Evolutionary conservation across 2,888 invertebrate species (phyloP).

Genomic region (Seira musarum): DNA sequence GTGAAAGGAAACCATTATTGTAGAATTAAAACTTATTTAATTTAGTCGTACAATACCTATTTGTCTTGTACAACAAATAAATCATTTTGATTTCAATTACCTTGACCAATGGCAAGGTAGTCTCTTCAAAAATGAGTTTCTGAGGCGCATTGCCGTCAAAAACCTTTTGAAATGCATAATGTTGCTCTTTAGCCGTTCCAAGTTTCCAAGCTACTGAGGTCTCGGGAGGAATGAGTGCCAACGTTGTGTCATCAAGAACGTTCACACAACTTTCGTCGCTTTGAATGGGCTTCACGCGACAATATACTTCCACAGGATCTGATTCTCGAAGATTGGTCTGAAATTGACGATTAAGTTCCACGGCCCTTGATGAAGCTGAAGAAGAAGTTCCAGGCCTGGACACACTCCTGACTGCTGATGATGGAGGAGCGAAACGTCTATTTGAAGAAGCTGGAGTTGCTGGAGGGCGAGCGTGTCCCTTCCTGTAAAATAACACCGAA

Average conservation of each 20-base stretch:
- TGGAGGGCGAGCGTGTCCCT: background rate
- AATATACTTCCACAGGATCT: slow-evolving; percentile 91
- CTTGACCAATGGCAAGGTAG: slow-evolving; percentile 89
- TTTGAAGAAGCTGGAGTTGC: slow-evolving; percentile 38
- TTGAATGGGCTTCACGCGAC: slow-evolving; percentile 86
- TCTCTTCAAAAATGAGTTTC: slow-evolving; percentile 86
- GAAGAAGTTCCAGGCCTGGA: slow-evolving; percentile 24
- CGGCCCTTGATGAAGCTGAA: slow-evolving; percentile 11
- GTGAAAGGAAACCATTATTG: background rate
- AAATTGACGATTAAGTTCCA: slow-evolving; percentile 27
- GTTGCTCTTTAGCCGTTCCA: slow-evolving; percentile 83
- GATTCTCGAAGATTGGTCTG: slow-evolving; percentile 70
- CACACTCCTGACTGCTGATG: slow-evolving; percentile 34
- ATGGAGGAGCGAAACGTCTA: slow-evolving; percentile 27
- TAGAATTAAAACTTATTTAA: background rate
- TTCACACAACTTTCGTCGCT: slow-evolving; percentile 71
- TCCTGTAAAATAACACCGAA: slow-evolving; percentile 18
- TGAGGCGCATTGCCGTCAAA: slow-evolving; percentile 87
- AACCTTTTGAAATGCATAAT: slow-evolving; percentile 83
- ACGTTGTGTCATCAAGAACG: slow-evolving; percentile 71
- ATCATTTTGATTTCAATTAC: slow-evolving; percentile 64
- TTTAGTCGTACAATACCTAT: too few relatives aligned
- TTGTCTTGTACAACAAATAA: background rate
- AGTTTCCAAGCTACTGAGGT: slow-evolving; percentile 73
- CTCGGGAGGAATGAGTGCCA: slow-evolving; percentile 73